phyloP scores from a whole-genome alignment of 2,797 vertebrate genomes.

The Cheirogaleus major region DNA sequence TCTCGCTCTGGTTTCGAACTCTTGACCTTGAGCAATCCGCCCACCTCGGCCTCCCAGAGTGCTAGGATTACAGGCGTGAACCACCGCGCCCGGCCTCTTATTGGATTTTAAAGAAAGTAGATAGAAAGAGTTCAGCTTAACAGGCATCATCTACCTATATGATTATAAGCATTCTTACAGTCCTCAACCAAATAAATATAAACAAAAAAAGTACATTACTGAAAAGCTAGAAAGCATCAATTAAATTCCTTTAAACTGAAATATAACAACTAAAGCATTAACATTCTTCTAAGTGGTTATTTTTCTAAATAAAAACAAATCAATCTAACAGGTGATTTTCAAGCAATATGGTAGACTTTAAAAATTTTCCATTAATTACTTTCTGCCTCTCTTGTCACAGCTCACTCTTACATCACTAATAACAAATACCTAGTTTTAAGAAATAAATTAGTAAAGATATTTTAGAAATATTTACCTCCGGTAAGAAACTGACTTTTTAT shows the following conservation, averaged over 20 bases:
- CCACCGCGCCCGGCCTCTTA: no score
- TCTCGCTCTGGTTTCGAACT: no score
- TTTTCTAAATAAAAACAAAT: conserved; percentile 55
- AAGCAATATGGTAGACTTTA: neutral
- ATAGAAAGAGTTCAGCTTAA: conserved; percentile 10
- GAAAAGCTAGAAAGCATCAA: neutral
- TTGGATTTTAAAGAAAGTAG: neutral
- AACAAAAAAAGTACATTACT: conserved; percentile 33
- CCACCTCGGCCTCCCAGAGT: no score
- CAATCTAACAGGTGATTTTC: conserved; percentile 1
- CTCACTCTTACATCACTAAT: neutral
- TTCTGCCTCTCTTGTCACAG: conserved; percentile 27
- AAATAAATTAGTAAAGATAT: conserved; percentile 37
- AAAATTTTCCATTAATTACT: conserved; percentile 35
- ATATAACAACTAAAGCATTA: conserved; percentile 6
- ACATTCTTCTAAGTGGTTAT: conserved; percentile 52
- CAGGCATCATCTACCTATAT: neutral
- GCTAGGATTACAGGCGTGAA: no score
- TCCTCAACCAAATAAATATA: conserved; percentile 46
- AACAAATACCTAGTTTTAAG: conserved; percentile 27
- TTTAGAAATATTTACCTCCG: conserved; percentile 43
- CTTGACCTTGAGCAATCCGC: no score
- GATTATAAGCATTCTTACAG: neutral
- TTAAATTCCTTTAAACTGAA: conserved; percentile 29
- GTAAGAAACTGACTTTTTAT: conserved; percentile 60